Conservation (phyloP, 2,797 vertebrate genomes). For the Tadarida brasiliensis region DNA sequence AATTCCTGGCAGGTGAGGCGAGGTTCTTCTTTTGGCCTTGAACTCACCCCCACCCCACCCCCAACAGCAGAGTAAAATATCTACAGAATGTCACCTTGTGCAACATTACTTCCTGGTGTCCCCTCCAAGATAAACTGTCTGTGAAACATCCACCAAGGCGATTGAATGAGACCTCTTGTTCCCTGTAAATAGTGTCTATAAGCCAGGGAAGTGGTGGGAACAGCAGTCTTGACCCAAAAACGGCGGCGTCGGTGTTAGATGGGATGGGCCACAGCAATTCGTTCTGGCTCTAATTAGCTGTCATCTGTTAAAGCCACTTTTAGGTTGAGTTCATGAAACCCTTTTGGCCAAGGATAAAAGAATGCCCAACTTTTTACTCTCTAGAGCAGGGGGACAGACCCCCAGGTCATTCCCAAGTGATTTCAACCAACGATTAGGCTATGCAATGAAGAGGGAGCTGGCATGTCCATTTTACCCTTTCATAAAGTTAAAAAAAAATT, state of each 20-base stretch:
- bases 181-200: background rate
- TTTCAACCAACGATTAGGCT: background rate
- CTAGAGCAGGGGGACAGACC: background rate
- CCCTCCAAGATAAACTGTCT: background rate
- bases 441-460: accelerated
- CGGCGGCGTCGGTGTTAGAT: accelerated
- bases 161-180: background rate
- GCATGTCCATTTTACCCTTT: background rate
- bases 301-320: background rate
- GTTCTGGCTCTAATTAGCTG: conserved; percentile 20
- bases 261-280: background rate
- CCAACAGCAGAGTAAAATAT: background rate
- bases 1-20: background rate
- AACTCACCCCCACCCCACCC: accelerated
- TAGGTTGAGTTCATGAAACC: background rate
- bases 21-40: background rate
- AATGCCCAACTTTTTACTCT: background rate
- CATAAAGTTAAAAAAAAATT: background rate
- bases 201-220: background rate
- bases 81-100: background rate
- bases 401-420: background rate
- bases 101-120: background rate
- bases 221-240: background rate
- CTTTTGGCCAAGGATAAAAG: background rate
- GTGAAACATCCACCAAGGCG: background rate